Conservation (phyloP, 2,113 vertebrate species). For the Rallus limicola region DNA sequence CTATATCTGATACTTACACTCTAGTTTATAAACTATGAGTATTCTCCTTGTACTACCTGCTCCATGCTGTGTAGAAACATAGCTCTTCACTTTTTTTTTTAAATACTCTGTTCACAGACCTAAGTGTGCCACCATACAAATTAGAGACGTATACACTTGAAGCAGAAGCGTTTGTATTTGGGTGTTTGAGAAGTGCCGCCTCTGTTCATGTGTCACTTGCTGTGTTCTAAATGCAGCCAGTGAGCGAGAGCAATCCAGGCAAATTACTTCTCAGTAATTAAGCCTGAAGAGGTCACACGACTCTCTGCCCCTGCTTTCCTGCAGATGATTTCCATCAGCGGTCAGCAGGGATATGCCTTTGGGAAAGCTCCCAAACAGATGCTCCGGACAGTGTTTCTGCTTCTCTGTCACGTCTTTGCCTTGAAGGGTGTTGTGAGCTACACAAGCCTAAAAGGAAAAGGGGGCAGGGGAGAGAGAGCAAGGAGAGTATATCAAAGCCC, state of each 20-base stretch:
- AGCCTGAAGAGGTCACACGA: neutral
- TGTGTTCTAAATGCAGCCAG: neutral
- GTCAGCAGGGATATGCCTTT: neutral
- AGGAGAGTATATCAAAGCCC: neutral
- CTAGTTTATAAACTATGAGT: neutral
- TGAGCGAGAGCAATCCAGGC: neutral
- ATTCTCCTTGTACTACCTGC: neutral
- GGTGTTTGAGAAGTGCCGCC: neutral
- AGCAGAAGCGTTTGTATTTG: rapidly evolving
- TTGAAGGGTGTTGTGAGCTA: neutral
- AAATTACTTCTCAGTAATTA: neutral
- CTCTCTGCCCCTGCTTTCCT: neutral
- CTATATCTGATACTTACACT: rapidly evolving
- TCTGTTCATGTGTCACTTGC: rapidly evolving
- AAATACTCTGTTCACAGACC: neutral
- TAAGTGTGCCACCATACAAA: neutral
- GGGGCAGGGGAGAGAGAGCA: neutral
- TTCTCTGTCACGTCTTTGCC: neutral
- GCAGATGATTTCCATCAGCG: slow-evolving; percentile 42
- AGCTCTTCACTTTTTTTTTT: neutral
- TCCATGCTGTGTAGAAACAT: neutral
- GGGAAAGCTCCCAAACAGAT: slow-evolving; percentile 58
- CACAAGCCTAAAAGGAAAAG: neutral
- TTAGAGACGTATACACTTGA: rapidly evolving
- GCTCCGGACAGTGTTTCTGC: neutral